Evolutionary conservation across 2,888 invertebrate species (phyloP).

Genomic region (Watsonalla cultraria): DNA sequence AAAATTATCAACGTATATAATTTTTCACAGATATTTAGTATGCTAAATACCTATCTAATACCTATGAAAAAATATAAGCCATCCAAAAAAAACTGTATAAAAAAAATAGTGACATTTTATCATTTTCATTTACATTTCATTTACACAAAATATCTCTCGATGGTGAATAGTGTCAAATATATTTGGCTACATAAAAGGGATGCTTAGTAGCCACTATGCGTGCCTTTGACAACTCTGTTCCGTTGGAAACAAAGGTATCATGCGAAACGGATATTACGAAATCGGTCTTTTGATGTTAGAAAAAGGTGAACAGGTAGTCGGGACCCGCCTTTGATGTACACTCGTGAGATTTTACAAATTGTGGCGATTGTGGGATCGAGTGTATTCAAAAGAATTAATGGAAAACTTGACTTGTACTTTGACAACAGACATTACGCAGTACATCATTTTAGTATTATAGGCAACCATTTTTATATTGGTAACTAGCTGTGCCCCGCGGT

Average conservation of each 20-base stretch:
- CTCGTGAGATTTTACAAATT: not conserved
- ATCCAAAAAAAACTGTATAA: too few species aligned
- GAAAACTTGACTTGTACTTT: not conserved
- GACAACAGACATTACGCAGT: too few species aligned
- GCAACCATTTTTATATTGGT: too few species aligned
- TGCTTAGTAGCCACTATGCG: not conserved
- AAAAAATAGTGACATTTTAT: not conserved
- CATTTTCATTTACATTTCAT: not conserved
- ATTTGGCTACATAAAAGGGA: not conserved
- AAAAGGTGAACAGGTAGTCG: not conserved
- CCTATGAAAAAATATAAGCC: too few species aligned
- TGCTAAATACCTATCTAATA: too few species aligned
- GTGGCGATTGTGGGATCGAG: not conserved
- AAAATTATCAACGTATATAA: too few species aligned
- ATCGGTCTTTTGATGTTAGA: constrained; percentile 3
- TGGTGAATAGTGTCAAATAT: not conserved
- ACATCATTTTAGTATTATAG: too few species aligned
- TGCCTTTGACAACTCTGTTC: constrained; percentile 1
- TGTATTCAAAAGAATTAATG: not conserved
- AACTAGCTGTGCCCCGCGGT: too few species aligned
- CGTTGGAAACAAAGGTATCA: constrained; percentile 6
- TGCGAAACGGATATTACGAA: constrained; percentile 1
- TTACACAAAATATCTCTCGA: not conserved
- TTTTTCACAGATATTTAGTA: too few species aligned
- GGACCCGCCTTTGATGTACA: constrained; percentile 1